Conservation (phyloP, 2,888 invertebrate genomes). For the Cataglyphis rosenhaueri region DNA sequence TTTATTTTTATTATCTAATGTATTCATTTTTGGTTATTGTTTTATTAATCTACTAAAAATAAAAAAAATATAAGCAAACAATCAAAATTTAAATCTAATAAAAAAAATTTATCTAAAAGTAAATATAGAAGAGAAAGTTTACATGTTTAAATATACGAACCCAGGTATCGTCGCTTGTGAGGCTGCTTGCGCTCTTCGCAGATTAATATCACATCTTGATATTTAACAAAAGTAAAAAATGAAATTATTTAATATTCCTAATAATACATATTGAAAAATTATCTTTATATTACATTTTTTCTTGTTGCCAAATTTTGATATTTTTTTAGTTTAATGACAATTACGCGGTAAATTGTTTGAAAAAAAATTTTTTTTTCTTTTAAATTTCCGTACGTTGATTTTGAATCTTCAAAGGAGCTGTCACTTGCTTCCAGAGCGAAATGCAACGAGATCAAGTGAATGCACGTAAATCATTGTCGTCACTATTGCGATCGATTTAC, state of each 20-base stretch:
- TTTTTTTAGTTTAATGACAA: neutral
- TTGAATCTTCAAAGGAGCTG: neutral
- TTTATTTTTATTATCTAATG: conserved; percentile 13
- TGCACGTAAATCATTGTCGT: conserved; percentile 36
- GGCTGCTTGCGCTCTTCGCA: neutral
- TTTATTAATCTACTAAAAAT: conserved; percentile 24
- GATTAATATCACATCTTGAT: conserved; percentile 7
- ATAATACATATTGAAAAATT: neutral
- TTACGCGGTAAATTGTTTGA: neutral
- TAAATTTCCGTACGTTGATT: neutral
- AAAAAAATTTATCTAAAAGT: neutral
- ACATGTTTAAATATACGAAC: neutral
- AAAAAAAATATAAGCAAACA: neutral
- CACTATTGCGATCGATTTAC: conserved; percentile 47
- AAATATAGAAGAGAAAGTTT: neutral
- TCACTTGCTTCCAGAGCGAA: neutral
- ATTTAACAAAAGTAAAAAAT: neutral
- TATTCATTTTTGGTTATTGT: conserved; percentile 5
- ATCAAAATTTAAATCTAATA: conserved; percentile 5
- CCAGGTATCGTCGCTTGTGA: neutral
- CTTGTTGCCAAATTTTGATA: neutral
- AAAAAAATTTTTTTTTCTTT: neutral
- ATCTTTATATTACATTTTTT: neutral
- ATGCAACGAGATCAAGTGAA: conserved; percentile 38
- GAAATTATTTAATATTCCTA: neutral